Percentiles rank a stretch among this genome's conserved stretches.
Evolutionary conservation across 53 echinoderm and acorn worm species (phyloP).

Genomic region (Echinarachnius parma): DNA sequence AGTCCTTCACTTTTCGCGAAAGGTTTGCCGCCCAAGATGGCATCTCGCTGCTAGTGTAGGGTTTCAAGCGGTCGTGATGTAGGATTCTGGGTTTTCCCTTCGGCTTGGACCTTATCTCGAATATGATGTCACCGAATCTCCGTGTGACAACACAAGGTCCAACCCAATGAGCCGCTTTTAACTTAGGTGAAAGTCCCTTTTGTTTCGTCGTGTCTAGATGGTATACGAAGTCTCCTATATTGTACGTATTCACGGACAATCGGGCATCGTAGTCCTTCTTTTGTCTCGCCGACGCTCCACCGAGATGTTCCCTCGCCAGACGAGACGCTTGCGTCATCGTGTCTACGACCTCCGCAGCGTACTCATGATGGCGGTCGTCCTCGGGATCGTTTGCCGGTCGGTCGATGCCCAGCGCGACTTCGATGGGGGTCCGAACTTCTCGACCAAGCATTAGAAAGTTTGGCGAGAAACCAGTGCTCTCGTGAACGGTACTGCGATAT

Average conservation of each 20-base stretch:
- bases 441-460: conserved; percentile 64
- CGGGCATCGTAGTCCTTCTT: conserved; percentile 50
- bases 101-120: conserved; percentile 28
- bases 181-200: conserved; percentile 52
- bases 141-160: conserved; percentile 54
- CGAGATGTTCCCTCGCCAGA: conserved; percentile 46
- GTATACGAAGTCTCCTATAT: conserved; percentile 47
- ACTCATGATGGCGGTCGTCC: conserved; percentile 20
- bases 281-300: not conserved
- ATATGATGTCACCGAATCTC: conserved; percentile 49
- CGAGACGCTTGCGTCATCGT: conserved; percentile 21
- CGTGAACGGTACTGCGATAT: conserved; percentile 49
- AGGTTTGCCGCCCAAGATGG: no score
- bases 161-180: conserved; percentile 46
- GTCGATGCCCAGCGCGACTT: not conserved
- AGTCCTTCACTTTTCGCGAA: no score
- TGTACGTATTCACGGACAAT: conserved; percentile 20
- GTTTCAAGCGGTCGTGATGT: no score
- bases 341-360: conserved; percentile 6
- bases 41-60: no score
- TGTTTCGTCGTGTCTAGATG: conserved; percentile 34
- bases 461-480: conserved; percentile 53
- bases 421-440: conserved; percentile 50
- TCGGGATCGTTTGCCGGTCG: no score
- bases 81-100: no score